phyloP scores from a whole-genome alignment of 2,888 invertebrate genomes.

The Caenorhabditis japonica region DNA sequence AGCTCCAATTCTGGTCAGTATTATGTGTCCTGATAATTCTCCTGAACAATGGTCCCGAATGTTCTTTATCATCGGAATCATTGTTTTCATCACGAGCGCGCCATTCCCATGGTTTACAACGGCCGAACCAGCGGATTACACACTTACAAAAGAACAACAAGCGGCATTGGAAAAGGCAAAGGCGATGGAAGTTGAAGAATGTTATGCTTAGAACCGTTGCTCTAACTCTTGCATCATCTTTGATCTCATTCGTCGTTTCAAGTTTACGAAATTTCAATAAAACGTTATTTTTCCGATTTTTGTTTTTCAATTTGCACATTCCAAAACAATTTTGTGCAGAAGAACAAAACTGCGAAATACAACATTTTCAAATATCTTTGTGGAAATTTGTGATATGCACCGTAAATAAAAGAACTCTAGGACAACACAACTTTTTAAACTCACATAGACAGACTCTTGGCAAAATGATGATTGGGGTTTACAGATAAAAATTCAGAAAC shows the following conservation, averaged over 20 bases:
- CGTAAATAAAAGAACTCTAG: too few species aligned
- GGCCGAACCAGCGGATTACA: conserved; percentile 38
- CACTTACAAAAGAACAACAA: conserved; percentile 19
- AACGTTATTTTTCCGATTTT: not conserved
- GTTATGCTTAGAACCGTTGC: conserved; percentile 2
- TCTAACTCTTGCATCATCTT: conserved; percentile 21
- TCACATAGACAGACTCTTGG: too few species aligned
- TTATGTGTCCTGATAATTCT: conserved; percentile 56
- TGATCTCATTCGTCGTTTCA: conserved; percentile 28
- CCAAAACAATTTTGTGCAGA: too few species aligned
- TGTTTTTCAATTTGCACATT: not conserved
- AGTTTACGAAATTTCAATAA: not conserved
- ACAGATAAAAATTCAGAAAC: too few species aligned
- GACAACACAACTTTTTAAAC: too few species aligned
- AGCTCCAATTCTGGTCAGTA: conserved; percentile 56
- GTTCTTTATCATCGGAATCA: conserved; percentile 34
- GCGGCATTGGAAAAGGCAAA: conserved; percentile 6
- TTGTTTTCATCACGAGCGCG: conserved; percentile 37
- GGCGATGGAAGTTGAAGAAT: conserved; percentile 22
- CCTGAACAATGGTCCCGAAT: conserved; percentile 47
- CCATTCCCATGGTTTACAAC: conserved; percentile 46
- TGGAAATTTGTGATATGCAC: too few species aligned
- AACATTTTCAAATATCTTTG: too few species aligned
- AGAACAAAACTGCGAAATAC: too few species aligned
- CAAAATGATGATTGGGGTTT: too few species aligned